Base-by-base conservation (phyloP, 2,888 invertebrate species). In the Torymus auratus region DNA sequence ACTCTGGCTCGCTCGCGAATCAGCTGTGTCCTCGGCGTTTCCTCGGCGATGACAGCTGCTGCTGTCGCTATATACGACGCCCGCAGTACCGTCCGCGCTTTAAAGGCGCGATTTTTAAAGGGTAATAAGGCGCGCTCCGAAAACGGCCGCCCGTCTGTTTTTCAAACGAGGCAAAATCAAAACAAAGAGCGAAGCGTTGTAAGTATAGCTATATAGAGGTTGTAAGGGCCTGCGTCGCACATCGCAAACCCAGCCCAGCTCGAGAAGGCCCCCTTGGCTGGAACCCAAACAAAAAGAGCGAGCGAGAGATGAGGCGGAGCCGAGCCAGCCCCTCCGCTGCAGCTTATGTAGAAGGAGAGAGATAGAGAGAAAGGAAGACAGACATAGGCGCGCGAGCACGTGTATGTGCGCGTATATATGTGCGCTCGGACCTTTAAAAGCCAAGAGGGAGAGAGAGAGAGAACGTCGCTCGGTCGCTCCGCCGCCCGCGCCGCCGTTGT, bases 281-380 rank as follows among this genome's bases (percentile, higher is more conserved):
- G 62, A 62, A 62, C 23, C 62, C 62, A 62, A 62, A 62, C 62
- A 62, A 62, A 62, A 62, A 28, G 14, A 62, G 62, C 13, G 62
- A 62, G 62, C 13, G 62, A 62, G 62, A 23, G 62, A 41, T 41
- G 41, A 62, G 62, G 7, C 23, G n/a, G 62, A 28, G 62, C 13
- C 12, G 15, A n/a, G n/a, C 12, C 60, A 12, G 15, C 12, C 20
- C 17, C 60, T 60, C 11, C 60, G 12, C 17, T 2, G 65, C 52
- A 50, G 52, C 17, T 52, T 52, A 15, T 12, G 17, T 67, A 12
- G 5, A 41, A 10, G 7, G 7, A 41, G 41, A 41, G 41, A 41
- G 41, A 7, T 5, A 7, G 41, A 41, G 41, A 41, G 41, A 41
- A 1, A 7, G 41, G 1, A 41, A 41, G 41, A 41, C 41, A 41